Base-by-base conservation (phyloP, 1,140 invertebrate genomes). In the Drosophila pseudoobscura region DNA sequence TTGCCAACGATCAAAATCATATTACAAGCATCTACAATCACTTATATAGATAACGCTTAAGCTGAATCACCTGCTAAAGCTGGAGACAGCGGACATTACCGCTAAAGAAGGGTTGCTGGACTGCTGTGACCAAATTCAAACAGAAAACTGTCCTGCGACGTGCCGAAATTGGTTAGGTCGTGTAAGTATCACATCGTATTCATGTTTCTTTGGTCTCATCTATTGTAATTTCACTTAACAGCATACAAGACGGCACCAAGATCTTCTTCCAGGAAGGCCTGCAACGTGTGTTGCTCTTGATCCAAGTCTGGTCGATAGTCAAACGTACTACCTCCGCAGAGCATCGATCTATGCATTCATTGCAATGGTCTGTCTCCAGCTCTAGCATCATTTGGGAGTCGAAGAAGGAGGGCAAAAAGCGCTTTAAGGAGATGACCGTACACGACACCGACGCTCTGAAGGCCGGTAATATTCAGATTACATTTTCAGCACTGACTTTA, bases 11-110 rank as follows among this genome's bases (percentile, higher is more conserved):
- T 11, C 92, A 92, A 51, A 93, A 91, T 15, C 96, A 96, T 91
- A 94, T 99, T 96, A 95, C 99, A 89, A 98, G 98, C 35, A 96
- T 99, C 1, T 95, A 97, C 50, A 99, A 99, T 92, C 94, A 96
- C 64, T n/a, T n/a, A n/a, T n/a, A n/a, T n/a, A n/a, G n/a, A 29
- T 75, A 15, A 9, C 43, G 3, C 58, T 91, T 0, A 8, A 93
- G 50, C 91, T 94, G 43, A 94, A 94, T n/a, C 93, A 96, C 15
- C 93, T 98, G 52, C 91, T 98, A 2, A 95, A 95, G 90, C 92
- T 98, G 0, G 92, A 95, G 39, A 97, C 15, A 79, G 73, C 89
- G 71, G 95, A 94, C 96, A 95, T 91, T 26, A 26, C 24, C 4
- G 5, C 24, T 26, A 26, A 4, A 26, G 24, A 26, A 26, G 24